Base-by-base conservation (phyloP, 2,797 vertebrate genomes). In the Caiman crocodilus region DNA sequence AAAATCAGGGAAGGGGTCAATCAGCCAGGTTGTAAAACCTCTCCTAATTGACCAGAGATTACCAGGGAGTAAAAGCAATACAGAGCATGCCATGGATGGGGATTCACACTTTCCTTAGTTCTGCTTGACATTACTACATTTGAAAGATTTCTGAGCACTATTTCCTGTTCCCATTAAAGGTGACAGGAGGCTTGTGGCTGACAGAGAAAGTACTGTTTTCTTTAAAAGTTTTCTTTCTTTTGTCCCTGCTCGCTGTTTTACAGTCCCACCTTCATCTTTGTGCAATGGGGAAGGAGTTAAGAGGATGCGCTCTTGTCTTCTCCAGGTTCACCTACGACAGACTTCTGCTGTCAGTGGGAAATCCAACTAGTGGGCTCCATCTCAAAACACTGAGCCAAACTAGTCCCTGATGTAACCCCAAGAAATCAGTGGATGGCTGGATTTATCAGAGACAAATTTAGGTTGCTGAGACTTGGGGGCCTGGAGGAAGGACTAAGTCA, bases 41-140 rank as follows among this genome's bases (percentile, higher is more conserved):
- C 69, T 69, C 58, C 57, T 77, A 63, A 20, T 65, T 56, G 80
- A 18, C 61, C 50, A 77, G 50, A 75, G 82, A 85, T 57, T 85
- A 25, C 2, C 74, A 14, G 30, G 82, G 7, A 9, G 21, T 20
- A 20, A 57, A 28, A 57, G 26, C 57, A 87, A 57, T 5, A 42
- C 6, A 32, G 55, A 17, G 55, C 20, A 16, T 1, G 25, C 57
- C 67, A 87, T 0, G 0, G 84, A 87, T 0, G 0, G 84, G 20
- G 76, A 32, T 79, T 35, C 14, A 1, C 20, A 50, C 59, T 9
- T 90, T 92, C 82, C 23, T 1, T 0, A 79, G 26, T 76, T 71
- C 56, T 82, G 75, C 74, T 5, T 75, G 64, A 35, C 42, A 71
- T 35, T 2, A 2, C 35, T 87, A 71, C 79, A 91, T 87, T 56